A percentile compares a stretch with the other conserved stretches of the same genome.
Evolutionary conservation across 2,888 invertebrate species (phyloP).

Genomic region (Eledone cirrhosa): DNA sequence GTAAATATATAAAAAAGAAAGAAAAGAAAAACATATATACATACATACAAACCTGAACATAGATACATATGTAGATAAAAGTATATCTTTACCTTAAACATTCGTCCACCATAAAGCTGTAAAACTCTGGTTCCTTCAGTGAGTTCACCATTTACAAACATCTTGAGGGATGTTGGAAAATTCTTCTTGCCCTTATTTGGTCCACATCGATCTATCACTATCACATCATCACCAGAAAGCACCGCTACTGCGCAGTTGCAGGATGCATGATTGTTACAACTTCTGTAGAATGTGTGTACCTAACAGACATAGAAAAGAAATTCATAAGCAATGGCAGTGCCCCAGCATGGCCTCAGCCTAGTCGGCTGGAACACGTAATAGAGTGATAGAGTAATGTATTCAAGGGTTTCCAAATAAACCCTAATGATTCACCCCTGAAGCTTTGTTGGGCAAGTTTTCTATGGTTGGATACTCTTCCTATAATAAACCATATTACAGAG

Average conservation of each 20-base stretch:
- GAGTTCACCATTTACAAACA: slow-evolving; percentile 46
- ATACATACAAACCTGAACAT: slow-evolving; percentile 20
- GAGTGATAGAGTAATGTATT: too few relatives aligned
- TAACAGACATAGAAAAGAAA: slow-evolving; percentile 22
- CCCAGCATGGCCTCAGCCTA: too few relatives aligned
- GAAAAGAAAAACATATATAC: not conserved
- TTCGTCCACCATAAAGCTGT: slow-evolving; percentile 42
- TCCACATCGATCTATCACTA: slow-evolving; percentile 50
- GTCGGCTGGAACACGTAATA: too few relatives aligned
- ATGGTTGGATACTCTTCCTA: too few relatives aligned
- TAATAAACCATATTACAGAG: too few relatives aligned
- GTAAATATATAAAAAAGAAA: too few relatives aligned
- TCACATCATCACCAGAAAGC: slow-evolving; percentile 52
- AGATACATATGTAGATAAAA: not conserved
- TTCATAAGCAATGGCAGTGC: too few relatives aligned
- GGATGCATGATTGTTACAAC: slow-evolving; percentile 40
- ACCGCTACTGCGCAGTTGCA: slow-evolving; percentile 56
- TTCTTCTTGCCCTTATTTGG: slow-evolving; percentile 4
- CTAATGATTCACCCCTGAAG: too few relatives aligned
- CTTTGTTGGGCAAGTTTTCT: too few relatives aligned
- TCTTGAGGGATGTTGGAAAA: slow-evolving; percentile 32
- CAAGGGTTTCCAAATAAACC: too few relatives aligned
- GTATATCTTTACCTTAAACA: slow-evolving; percentile 42
- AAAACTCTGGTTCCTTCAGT: slow-evolving; percentile 44
- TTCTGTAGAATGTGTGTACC: slow-evolving; percentile 41